Evolutionary conservation across 2,797 vertebrate species (phyloP).

Genomic region (Lagodon rhomboides): DNA sequence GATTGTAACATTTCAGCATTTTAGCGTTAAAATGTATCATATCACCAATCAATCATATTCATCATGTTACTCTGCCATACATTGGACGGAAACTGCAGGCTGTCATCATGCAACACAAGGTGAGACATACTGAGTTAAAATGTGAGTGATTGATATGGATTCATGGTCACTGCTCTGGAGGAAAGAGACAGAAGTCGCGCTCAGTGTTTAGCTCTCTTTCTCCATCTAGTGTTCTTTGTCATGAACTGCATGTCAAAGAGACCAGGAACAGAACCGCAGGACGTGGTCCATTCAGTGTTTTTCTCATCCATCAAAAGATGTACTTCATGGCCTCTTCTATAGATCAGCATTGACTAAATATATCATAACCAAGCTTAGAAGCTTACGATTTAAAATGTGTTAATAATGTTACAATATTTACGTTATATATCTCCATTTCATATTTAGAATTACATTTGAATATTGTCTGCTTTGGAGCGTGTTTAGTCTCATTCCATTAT

Average conservation of each 20-base stretch:
- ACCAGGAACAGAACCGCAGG: neutral
- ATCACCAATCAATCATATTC: too few relatives aligned
- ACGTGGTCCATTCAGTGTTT: too few relatives aligned
- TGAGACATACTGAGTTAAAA: conserved; percentile 16
- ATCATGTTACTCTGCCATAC: neutral
- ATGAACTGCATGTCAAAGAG: conserved; percentile 24
- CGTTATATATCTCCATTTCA: too few relatives aligned
- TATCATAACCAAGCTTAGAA: too few relatives aligned
- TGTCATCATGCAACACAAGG: conserved; percentile 14
- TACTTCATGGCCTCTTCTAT: too few relatives aligned
- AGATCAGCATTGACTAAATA: too few relatives aligned
- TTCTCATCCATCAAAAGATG: too few relatives aligned
- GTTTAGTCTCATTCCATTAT: too few relatives aligned
- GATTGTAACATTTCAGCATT: neutral
- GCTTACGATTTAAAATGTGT: too few relatives aligned
- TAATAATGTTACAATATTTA: too few relatives aligned
- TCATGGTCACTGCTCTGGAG: neutral
- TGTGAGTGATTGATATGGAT: conserved; percentile 22
- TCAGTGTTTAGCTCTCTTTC: conserved; percentile 44
- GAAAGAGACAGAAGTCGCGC: neutral
- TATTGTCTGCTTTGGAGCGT: too few relatives aligned
- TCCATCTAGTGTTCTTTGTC: conserved; percentile 57
- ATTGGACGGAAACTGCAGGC: neutral
- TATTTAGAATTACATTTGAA: too few relatives aligned
- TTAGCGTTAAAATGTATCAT: neutral